Conservation (phyloP, 2,888 invertebrate genomes). For the Hypercompe scribonia region DNA sequence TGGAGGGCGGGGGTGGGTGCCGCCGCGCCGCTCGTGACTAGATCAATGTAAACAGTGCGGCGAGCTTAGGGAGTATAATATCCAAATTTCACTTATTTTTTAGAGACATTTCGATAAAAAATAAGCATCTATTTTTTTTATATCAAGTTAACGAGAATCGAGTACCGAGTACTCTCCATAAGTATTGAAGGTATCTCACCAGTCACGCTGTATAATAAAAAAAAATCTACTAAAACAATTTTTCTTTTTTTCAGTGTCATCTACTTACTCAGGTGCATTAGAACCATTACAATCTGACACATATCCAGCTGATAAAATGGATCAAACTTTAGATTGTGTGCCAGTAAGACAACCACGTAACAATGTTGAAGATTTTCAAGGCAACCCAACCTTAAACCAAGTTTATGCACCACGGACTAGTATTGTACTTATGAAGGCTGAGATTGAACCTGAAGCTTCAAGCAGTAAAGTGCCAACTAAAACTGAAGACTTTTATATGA, state of each 20-base stretch:
- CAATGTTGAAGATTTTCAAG: conserved; percentile 48
- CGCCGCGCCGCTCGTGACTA: too few species aligned
- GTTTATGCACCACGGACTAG: conserved; percentile 41
- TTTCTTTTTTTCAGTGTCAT: conserved; percentile 52
- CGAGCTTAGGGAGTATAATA: too few species aligned
- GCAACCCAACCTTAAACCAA: conserved; percentile 45
- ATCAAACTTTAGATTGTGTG: conserved; percentile 72
- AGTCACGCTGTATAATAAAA: too few species aligned
- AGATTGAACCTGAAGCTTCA: conserved; percentile 29
- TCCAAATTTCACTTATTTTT: too few species aligned
- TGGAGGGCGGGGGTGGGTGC: too few species aligned
- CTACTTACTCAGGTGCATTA: conserved; percentile 30
- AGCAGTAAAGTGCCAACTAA: conserved; percentile 32
- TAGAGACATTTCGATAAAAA: too few species aligned
- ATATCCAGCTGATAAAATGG: conserved; percentile 60
- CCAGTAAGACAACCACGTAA: conserved; percentile 75
- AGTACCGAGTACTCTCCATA: too few species aligned
- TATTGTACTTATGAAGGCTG: conserved; percentile 22
- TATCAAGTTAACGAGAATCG: too few species aligned
- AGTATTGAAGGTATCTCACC: too few species aligned
- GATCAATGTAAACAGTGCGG: too few species aligned
- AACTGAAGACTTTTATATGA: conserved; percentile 44
- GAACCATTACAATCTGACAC: conserved; percentile 49
- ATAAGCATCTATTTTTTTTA: too few species aligned
- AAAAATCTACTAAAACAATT: not conserved